phyloP scores from a whole-genome alignment of 2,113 vertebrate species.

The Fregetta grallaria region DNA sequence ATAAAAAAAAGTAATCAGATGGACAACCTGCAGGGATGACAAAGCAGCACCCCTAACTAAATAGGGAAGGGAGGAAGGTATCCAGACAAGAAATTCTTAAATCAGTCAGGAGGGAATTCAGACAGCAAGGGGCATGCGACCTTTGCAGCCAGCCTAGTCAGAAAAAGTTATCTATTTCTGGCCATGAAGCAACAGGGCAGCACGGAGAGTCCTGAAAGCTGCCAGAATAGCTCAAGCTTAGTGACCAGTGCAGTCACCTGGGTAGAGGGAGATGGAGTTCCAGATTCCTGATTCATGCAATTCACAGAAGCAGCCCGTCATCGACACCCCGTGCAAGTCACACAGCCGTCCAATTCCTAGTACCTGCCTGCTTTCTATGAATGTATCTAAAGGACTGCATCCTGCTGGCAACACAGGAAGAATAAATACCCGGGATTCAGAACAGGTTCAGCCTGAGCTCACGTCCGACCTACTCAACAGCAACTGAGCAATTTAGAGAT shows the following conservation, averaged over 20 bases:
- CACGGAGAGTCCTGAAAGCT: background rate
- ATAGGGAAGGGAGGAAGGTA: background rate
- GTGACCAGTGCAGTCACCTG: background rate
- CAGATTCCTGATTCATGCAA: background rate
- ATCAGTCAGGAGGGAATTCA: background rate
- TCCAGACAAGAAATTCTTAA: background rate
- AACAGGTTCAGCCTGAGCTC: background rate
- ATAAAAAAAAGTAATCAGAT: background rate
- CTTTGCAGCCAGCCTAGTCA: slow-evolving; percentile 1
- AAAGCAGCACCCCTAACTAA: background rate
- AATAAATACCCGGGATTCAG: background rate
- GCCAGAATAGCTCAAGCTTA: background rate
- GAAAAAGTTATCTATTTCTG: slow-evolving; percentile 46
- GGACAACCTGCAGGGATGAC: background rate
- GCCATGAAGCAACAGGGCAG: background rate
- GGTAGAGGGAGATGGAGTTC: background rate
- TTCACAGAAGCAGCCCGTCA: background rate
- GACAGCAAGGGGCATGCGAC: background rate
- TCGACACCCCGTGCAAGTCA: background rate
- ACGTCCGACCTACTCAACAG: background rate
- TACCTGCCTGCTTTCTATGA: background rate
- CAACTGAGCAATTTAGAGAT: background rate
- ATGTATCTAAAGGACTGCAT: rapidly evolving
- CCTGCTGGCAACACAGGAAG: background rate
- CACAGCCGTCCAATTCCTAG: background rate